Evolutionary conservation across 2,113 vertebrate genomes (phyloP).

Genomic region (Camarhynchus parvulus): DNA sequence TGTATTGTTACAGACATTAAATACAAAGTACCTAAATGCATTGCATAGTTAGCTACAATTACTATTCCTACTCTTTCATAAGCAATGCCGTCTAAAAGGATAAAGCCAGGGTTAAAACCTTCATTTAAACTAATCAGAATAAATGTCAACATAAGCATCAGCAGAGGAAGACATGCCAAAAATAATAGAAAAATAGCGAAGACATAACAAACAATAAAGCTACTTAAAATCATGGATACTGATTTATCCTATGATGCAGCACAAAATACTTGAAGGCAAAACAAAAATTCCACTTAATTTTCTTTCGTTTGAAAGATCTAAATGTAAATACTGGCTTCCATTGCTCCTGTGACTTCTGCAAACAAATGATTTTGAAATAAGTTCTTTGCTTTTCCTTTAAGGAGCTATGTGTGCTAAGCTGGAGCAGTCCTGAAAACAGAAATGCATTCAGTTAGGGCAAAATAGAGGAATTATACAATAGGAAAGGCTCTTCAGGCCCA

Average conservation of each 20-base stretch:
- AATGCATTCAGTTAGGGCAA: not conserved
- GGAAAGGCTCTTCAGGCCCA: not conserved
- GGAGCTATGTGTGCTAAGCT: not conserved
- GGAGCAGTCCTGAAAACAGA: not conserved
- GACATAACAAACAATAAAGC: not conserved
- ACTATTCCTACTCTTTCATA: not conserved
- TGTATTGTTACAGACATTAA: not conserved
- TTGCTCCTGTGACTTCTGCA: not conserved
- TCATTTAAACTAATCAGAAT: slow-evolving; percentile 35
- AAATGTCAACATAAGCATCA: not conserved
- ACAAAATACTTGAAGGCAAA: not conserved
- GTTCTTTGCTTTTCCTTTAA: not conserved
- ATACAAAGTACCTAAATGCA: slow-evolving; percentile 1
- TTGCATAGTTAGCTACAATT: not conserved
- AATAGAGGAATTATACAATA: not conserved
- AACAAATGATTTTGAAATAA: not conserved
- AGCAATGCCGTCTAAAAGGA: not conserved
- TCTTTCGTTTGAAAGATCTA: not conserved
- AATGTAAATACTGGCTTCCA: not conserved
- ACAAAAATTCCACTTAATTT: not conserved
- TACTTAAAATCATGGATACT: not conserved
- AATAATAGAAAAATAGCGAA: not conserved
- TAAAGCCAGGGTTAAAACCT: slow-evolving; percentile 8
- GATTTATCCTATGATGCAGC: not conserved
- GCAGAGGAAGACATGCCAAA: not conserved